These are phyloP conservation scores for Resseliella maxima DNA, from an alignment of 2,888 invertebrate genomes.

Conservation along the genomic window DNA sequence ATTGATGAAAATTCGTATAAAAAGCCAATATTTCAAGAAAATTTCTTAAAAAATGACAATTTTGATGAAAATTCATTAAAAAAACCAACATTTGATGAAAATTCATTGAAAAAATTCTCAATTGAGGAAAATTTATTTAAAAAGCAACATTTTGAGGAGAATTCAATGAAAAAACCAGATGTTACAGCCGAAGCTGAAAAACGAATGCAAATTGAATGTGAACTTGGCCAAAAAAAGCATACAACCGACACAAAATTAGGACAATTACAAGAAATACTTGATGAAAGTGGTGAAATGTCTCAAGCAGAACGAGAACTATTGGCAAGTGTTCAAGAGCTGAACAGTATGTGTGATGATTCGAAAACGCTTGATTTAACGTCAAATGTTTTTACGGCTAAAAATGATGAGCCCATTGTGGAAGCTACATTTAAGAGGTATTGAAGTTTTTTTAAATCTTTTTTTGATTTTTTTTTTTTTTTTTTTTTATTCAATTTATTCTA, in stretches of 20 bases:
- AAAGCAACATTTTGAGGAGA: background rate
- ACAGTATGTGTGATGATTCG: conserved; percentile 55
- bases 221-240: background rate
- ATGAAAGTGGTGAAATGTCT: conserved; percentile 22
- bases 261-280: background rate
- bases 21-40: too few species aligned
- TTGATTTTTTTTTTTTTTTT: too few species aligned
- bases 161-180: background rate
- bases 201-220: background rate
- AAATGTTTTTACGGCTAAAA: background rate
- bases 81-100: too few species aligned
- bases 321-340: conserved; percentile 57
- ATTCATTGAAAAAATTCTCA: too few species aligned
- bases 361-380: background rate
- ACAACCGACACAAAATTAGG: background rate
- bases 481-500: too few species aligned
- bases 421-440: background rate
- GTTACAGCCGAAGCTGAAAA: conserved; percentile 19
- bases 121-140: too few species aligned
- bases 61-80: too few species aligned
- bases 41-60: too few species aligned
- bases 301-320: conserved; percentile 57
- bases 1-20: too few species aligned
- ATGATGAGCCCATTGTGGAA: background rate
- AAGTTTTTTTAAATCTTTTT: too few species aligned